phyloP scores from a whole-genome alignment of 2,113 vertebrate species.

The Bujurquina vittata region DNA sequence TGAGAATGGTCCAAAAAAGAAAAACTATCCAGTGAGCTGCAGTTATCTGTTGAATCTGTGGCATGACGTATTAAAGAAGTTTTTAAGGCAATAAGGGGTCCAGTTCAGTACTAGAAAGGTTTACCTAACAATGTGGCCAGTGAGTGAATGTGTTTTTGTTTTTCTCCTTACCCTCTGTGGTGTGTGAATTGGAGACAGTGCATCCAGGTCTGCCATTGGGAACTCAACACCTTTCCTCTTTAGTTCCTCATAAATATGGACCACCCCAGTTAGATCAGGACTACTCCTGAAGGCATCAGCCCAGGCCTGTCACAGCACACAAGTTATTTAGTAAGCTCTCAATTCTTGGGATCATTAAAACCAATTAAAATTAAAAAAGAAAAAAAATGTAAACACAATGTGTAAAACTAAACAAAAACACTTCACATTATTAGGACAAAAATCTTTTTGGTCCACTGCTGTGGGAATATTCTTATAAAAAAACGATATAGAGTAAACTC shows the following conservation, averaged over 20 bases:
- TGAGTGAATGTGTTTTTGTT: background rate
- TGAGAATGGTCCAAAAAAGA: background rate
- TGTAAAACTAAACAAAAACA: background rate
- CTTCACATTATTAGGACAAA: background rate
- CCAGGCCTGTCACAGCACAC: conserved; percentile 86
- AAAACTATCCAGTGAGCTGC: background rate
- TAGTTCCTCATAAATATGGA: conserved; percentile 98
- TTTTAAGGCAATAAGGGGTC: background rate
- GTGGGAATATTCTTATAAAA: background rate
- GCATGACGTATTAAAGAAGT: background rate
- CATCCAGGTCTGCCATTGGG: conserved; percentile 95
- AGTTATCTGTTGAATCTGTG: background rate
- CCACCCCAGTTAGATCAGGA: conserved; percentile 96
- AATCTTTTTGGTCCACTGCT: background rate
- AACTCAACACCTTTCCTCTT: conserved; percentile 98
- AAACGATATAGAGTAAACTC: background rate
- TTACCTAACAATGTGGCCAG: background rate
- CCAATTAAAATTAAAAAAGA: background rate
- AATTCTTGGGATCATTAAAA: background rate
- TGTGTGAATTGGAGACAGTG: conserved; percentile 96
- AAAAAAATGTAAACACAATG: background rate
- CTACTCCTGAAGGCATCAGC: conserved; percentile 97
- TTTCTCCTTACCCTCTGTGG: conserved; percentile 87
- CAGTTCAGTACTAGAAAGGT: background rate
- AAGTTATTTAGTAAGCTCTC: background rate